phyloP scores from a whole-genome alignment of 2,888 invertebrate species.

The Entomobrya multifasciata region DNA sequence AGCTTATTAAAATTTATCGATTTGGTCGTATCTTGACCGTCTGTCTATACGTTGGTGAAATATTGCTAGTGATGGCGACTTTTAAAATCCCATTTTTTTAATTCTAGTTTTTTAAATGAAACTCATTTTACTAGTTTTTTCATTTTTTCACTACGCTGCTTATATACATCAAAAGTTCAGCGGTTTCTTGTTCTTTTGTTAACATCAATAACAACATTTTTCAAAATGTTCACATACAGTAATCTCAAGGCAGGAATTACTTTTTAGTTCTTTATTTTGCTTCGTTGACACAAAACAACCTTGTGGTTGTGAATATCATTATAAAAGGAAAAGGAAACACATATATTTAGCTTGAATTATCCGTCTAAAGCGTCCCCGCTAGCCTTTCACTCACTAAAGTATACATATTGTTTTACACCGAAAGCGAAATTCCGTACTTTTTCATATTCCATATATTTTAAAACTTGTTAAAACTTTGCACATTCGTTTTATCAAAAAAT shows the following conservation, averaged over 20 bases:
- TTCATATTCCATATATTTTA: slow-evolving; percentile 43
- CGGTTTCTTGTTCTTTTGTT: not conserved
- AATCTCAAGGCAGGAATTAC: no score
- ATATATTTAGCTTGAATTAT: slow-evolving; percentile 25
- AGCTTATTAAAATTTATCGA: no score
- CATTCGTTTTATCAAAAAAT: slow-evolving; percentile 41
- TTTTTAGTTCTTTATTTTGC: no score
- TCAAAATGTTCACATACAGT: not conserved
- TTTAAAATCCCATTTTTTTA: no score
- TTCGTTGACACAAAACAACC: no score
- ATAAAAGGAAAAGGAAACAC: not conserved
- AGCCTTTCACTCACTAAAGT: not conserved
- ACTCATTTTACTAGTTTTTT: no score
- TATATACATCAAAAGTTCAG: no score
- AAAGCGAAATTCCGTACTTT: not conserved
- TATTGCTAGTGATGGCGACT: no score
- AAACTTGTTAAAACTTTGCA: slow-evolving; percentile 67
- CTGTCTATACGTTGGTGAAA: no score
- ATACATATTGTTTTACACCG: not conserved
- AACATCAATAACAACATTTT: slow-evolving; percentile 32
- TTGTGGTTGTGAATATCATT: not conserved
- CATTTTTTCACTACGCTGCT: no score
- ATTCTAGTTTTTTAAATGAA: no score
- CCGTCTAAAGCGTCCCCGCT: not conserved
- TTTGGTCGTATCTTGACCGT: no score